A percentile compares a stretch with the other conserved stretches of the same genome.
These are phyloP conservation scores for Conops quadrifasciatus DNA, from an alignment of 2,888 invertebrate genomes.

Conservation along the genomic window DNA sequence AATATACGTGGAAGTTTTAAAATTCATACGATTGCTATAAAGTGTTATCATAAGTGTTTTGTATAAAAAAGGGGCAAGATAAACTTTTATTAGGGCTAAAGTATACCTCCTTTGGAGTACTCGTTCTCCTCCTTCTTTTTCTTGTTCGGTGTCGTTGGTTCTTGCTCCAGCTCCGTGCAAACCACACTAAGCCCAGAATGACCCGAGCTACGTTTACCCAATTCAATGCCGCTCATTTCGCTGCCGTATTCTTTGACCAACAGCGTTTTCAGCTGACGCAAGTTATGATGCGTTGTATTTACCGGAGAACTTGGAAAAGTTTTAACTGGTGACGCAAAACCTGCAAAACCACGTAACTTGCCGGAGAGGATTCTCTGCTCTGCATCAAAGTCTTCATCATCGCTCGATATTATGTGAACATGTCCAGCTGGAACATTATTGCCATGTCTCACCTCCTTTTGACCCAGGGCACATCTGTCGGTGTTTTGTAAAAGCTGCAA, in stretches of 20 bases:
- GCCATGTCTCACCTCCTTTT: not conserved
- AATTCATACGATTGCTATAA: too few species aligned
- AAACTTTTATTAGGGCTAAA: not conserved
- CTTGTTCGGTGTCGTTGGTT: constrained; percentile 8
- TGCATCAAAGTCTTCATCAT: constrained; percentile 38
- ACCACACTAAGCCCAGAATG: not conserved
- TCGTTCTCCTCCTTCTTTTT: constrained; percentile 11
- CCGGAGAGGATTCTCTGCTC: constrained; percentile 8
- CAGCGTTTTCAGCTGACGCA: not conserved
- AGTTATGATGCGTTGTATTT: not conserved
- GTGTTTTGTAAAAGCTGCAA: not conserved
- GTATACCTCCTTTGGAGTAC: not conserved
- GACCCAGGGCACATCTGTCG: not conserved
- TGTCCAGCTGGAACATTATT: constrained; percentile 8
- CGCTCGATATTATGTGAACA: constrained; percentile 41
- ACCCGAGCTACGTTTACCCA: constrained; percentile 23
- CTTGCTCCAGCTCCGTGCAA: not conserved
- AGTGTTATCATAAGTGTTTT: too few species aligned
- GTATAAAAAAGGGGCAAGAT: too few species aligned
- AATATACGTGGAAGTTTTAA: too few species aligned
- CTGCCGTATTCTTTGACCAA: not conserved
- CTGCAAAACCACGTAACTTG: constrained; percentile 33
- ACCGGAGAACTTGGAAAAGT: constrained; percentile 1
- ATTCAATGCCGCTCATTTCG: not conserved
- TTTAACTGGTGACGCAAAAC: constrained; percentile 32